Conservation (phyloP, 1,140 invertebrate genomes). For the Aphidius gifuensis region DNA sequence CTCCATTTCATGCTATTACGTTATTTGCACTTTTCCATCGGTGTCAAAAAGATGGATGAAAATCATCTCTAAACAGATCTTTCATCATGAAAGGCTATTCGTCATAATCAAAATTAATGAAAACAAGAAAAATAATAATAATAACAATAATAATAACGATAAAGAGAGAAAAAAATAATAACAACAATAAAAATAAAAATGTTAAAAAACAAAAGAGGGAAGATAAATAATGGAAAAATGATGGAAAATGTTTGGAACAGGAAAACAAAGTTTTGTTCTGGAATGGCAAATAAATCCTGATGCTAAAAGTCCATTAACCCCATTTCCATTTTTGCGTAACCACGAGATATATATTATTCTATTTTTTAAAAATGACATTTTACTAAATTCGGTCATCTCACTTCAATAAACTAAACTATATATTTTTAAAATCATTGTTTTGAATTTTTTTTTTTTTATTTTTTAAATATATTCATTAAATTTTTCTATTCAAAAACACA, state of each 20-base stretch:
- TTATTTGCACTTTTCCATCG: slow-evolving; percentile 9
- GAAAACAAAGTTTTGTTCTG: slow-evolving; percentile 4
- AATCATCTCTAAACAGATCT: slow-evolving; percentile 16
- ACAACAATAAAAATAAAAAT: slow-evolving; percentile 9
- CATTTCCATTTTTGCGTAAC: background rate
- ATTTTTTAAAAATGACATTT: slow-evolving; percentile 2
- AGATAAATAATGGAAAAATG: slow-evolving; percentile 7
- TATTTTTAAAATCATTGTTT: background rate
- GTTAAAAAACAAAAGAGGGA: background rate
- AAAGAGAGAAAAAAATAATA: background rate
- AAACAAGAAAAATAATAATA: slow-evolving; percentile 3
- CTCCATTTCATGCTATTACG: background rate
- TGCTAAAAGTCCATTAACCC: slow-evolving; percentile 29
- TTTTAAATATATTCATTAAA: no score
- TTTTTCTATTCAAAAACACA: no score
- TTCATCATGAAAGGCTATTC: slow-evolving; percentile 2
- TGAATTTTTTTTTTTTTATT: background rate
- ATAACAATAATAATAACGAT: background rate
- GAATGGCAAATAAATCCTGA: slow-evolving; percentile 22
- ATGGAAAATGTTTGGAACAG: background rate
- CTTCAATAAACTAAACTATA: slow-evolving; percentile 8
- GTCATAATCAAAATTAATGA: background rate
- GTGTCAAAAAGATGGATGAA: slow-evolving; percentile 17
- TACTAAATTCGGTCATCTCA: slow-evolving; percentile 2
- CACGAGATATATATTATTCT: slow-evolving; percentile 5